A percentile compares a stretch with the other conserved stretches of the same genome.
phyloP scores from a whole-genome alignment of 2,888 invertebrate genomes.

The Margaritifera margaritifera region DNA sequence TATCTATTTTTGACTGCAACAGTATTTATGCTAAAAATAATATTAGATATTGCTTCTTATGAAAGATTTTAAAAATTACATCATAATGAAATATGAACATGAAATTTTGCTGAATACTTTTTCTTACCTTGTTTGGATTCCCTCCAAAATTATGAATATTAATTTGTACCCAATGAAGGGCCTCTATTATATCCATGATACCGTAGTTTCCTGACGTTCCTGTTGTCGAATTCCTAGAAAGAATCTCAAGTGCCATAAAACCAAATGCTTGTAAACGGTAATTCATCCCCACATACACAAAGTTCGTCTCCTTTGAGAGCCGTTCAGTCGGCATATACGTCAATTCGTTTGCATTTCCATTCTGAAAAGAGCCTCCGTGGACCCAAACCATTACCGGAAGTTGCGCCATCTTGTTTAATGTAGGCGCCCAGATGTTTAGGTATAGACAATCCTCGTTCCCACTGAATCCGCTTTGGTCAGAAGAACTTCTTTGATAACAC shows the following conservation, averaged over 20 bases:
- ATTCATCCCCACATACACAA: constrained; percentile 89
- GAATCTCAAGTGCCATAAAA: constrained; percentile 80
- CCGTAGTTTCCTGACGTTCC: constrained; percentile 58
- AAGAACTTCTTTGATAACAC: no score
- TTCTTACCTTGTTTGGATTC: constrained; percentile 34
- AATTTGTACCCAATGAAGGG: constrained; percentile 51
- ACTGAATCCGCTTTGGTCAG: constrained; percentile 23
- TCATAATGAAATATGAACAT: no score
- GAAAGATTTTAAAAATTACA: no score
- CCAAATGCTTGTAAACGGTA: constrained; percentile 83
- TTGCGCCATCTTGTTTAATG: constrained; percentile 37
- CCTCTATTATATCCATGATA: constrained; percentile 56
- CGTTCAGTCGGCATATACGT: constrained; percentile 80
- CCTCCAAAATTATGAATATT: constrained; percentile 60
- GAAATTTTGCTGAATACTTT: no score
- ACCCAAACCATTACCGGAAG: constrained; percentile 66
- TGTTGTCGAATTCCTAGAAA: constrained; percentile 35
- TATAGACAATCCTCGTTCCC: constrained; percentile 37
- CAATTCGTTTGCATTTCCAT: constrained; percentile 35
- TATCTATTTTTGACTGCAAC: no score
- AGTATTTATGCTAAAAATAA: no score
- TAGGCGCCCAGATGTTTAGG: constrained; percentile 62
- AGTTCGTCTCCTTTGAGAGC: constrained; percentile 84
- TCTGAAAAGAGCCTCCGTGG: constrained; percentile 56
- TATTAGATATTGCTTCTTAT: no score